Conservation (phyloP, 2,113 vertebrate species). For the Aptenodytes forsteri region DNA sequence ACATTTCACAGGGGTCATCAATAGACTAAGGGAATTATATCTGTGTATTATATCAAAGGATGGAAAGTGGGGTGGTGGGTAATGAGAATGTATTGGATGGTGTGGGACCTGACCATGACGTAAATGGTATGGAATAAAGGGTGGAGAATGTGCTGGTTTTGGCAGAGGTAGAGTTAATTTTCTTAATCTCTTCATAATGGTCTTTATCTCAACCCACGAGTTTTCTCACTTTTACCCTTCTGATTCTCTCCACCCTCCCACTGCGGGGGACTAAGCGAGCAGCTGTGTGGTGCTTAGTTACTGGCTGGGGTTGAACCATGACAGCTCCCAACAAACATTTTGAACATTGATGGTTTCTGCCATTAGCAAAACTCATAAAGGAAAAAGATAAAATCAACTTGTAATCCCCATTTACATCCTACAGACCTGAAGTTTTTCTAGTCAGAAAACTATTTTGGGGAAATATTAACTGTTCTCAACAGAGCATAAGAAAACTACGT, state of each 20-base stretch:
- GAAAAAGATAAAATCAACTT: background rate
- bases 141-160: no score
- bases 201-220: background rate
- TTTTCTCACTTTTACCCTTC: background rate
- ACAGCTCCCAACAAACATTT: background rate
- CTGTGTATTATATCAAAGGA: no score
- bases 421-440: background rate
- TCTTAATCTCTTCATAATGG: no score
- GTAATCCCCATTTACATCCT: background rate
- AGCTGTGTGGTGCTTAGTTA: background rate
- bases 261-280: accelerated
- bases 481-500: background rate
- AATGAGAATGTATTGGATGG: no score
- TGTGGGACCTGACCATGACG: no score
- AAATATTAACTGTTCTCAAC: background rate
- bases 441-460: background rate
- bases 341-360: background rate
- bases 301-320: background rate
- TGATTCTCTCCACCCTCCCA: background rate
- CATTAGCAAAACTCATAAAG: background rate
- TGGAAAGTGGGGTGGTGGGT: no score
- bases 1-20: no score
- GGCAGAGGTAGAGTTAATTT: no score
- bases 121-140: no score
- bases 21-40: no score